These are phyloP conservation scores for Thereuonema tuberculata DNA, from an alignment of 1,140 invertebrate genomes.

Conservation along the genomic window DNA sequence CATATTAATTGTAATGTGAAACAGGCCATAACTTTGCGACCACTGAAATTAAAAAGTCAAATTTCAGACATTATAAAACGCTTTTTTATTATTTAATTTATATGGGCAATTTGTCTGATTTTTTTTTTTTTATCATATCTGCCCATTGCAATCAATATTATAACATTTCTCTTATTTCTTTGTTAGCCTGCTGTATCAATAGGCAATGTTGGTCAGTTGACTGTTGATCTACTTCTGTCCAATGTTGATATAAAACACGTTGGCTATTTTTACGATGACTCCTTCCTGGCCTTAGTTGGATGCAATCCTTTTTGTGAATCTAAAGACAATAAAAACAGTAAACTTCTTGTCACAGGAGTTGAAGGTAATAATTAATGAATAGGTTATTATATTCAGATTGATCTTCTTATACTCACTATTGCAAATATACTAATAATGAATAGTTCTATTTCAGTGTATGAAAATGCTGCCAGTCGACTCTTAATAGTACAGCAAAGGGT, in stretches of 20 bases:
- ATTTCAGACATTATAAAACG: no score
- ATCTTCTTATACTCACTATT: slow-evolving; percentile 7
- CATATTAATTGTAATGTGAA: no score
- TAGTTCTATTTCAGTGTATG: no score
- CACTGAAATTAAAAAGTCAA: no score
- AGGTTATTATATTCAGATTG: background rate
- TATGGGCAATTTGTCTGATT: no score
- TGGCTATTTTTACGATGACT: slow-evolving; percentile 45
- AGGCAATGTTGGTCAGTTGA: slow-evolving; percentile 64
- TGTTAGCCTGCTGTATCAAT: slow-evolving; percentile 59
- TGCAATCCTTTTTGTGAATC: slow-evolving; percentile 48
- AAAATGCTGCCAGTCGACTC: slow-evolving; percentile 39
- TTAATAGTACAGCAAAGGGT: slow-evolving; percentile 53
- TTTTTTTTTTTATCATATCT: no score
- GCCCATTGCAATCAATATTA: no score
- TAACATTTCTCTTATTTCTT: slow-evolving; percentile 20
- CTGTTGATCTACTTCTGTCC: slow-evolving; percentile 54
- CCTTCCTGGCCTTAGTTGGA: slow-evolving; percentile 51
- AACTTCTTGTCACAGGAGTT: slow-evolving; percentile 23
- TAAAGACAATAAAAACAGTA: slow-evolving; percentile 35
- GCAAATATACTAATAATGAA: no score
- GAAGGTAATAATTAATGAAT: slow-evolving; percentile 18
- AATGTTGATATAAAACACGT: slow-evolving; percentile 45
- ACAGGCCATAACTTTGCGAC: no score
- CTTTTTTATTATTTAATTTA: no score